Base-by-base conservation (phyloP, 1,140 invertebrate species). In the Dryas iulia region DNA sequence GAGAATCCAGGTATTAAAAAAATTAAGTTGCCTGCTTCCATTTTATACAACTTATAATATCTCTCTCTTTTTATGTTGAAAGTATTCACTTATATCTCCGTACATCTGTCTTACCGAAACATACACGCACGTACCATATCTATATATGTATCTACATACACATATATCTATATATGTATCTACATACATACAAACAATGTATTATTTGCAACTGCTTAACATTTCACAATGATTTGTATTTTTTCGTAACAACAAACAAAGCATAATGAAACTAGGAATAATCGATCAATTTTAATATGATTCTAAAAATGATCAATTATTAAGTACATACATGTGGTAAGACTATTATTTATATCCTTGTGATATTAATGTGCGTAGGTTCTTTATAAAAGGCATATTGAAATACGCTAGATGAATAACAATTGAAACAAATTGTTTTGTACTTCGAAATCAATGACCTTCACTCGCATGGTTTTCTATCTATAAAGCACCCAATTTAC, bases 261-360 rank as follows among this genome's bases (percentile, higher is more conserved):
- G 39, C 8, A 47, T 47, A 47, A 47, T 47, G 39, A 21, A 47
- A 21, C 18, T 18, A 21, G 39, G 14, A 47, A 47, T 47, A 47
- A 47, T 47, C 39, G 39, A 47, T 47, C 39, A 47, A 47, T 47
- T 47, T 47, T 47, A 47, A 47, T 47, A 47, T 47, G 39, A 8
- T 21, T 47, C 39, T 21, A 21, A 47, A 47, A 47, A 47, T 47
- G n/a, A 47, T 47, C 39, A 47, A 47, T 47, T 47, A 47, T 47
- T 11, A 47, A 14, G 21, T 21, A 47, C 14, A 21, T 47, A 21
- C 14, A 18, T 47, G 39, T 47, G 39, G 39, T 18, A 47, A 47
- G 12, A 21, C 39, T 47, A 47, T 47, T 47, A 18, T 47, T 47
- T 47, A 21, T 47, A 47, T 47, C 39, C 39, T 47, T 47, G 39